Evolutionary conservation across 2,113 vertebrate genomes (phyloP).

Genomic region (Amphiprion percula): DNA sequence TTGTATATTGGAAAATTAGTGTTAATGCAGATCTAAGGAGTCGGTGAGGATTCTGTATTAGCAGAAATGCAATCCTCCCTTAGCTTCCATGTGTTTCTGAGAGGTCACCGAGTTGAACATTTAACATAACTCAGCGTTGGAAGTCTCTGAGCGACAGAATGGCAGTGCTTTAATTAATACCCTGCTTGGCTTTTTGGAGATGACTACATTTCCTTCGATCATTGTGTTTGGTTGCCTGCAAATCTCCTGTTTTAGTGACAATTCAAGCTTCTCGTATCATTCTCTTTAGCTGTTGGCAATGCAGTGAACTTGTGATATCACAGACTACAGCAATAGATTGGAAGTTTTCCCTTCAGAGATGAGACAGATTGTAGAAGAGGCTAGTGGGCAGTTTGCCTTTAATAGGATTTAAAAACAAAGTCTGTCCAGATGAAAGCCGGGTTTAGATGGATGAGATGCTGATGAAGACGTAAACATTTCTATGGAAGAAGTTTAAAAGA

Average conservation of each 20-base stretch:
- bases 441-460: neutral
- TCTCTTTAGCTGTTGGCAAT: no score
- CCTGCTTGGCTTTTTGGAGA: no score
- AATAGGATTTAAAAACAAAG: neutral
- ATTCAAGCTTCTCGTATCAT: no score
- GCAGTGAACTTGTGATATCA: no score
- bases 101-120: slow-evolving; percentile 6
- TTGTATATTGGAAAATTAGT: slow-evolving; percentile 11
- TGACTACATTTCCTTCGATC: no score
- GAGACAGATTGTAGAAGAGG: neutral
- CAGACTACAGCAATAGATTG: no score
- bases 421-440: neutral
- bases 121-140: neutral
- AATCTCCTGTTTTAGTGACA: no score
- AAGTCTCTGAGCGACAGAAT: neutral
- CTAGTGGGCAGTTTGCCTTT: neutral
- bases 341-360: neutral
- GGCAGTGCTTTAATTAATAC: no score
- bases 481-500: neutral
- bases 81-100: neutral
- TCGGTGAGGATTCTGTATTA: neutral
- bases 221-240: no score
- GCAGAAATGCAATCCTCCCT: neutral
- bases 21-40: neutral
- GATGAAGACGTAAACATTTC: neutral